A percentile compares a stretch with the other conserved stretches of the same genome.
Evolutionary conservation across 1,140 invertebrate genomes (phyloP).

Genomic region (Sycobia sp.): DNA sequence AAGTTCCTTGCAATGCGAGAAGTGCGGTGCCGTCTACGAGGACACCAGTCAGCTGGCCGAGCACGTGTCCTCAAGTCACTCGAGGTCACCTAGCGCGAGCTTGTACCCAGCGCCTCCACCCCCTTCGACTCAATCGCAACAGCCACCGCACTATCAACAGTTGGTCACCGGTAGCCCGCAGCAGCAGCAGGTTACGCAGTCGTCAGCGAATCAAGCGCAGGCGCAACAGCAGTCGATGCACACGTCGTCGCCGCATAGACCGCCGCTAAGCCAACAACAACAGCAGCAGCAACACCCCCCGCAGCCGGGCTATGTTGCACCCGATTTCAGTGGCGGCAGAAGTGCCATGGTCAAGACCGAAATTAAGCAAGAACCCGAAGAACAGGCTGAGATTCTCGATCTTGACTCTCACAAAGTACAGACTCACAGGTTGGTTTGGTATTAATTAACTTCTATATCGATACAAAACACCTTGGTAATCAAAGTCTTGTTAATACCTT

Average conservation of each 20-base stretch:
- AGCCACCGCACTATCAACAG: slow-evolving; percentile 44
- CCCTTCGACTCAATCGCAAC: not conserved
- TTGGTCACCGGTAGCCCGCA: slow-evolving; percentile 46
- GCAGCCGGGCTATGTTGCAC: slow-evolving; percentile 45
- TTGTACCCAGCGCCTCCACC: slow-evolving; percentile 46
- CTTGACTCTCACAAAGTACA: slow-evolving; percentile 85
- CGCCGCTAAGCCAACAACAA: slow-evolving; percentile 44
- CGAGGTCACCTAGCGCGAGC: slow-evolving; percentile 59
- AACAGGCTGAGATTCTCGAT: slow-evolving; percentile 81
- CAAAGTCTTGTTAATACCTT: too few relatives aligned
- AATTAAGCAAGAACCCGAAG: slow-evolving; percentile 67
- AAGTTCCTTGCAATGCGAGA: slow-evolving; percentile 77
- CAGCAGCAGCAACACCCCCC: slow-evolving; percentile 35
- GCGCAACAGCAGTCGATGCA: slow-evolving; percentile 39
- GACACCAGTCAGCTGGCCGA: slow-evolving; percentile 72
- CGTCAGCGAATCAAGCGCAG: slow-evolving; percentile 30
- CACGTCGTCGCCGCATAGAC: slow-evolving; percentile 44
- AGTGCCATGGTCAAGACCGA: slow-evolving; percentile 62
- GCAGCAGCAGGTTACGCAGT: slow-evolving; percentile 37
- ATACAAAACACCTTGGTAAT: too few relatives aligned
- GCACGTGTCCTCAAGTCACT: slow-evolving; percentile 72
- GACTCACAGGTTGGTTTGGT: slow-evolving; percentile 51
- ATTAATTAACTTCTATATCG: too few relatives aligned
- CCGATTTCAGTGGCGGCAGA: slow-evolving; percentile 54
- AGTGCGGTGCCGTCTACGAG: slow-evolving; percentile 78